Evolutionary conservation across 2,888 invertebrate species (phyloP).

Genomic region (Meliscaeva auricollis): DNA sequence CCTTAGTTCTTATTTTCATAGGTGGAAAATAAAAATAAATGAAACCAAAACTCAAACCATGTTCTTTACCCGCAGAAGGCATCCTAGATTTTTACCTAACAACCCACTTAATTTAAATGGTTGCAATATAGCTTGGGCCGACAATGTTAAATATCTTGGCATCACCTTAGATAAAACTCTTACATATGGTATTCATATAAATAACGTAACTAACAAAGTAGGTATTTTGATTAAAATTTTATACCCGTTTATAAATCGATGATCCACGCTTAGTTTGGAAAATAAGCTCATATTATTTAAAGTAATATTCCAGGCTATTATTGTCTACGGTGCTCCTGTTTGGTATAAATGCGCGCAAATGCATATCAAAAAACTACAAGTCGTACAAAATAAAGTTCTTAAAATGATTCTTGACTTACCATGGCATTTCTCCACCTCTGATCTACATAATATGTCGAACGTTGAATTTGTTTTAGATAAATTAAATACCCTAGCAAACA

Average conservation of each 20-base stretch:
- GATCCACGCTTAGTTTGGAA: conserved; percentile 7
- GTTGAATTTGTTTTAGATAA: neutral
- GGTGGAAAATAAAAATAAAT: conserved; percentile 16
- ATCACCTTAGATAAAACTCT: conserved; percentile 15
- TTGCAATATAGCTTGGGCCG: conserved; percentile 28
- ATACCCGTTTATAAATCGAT: conserved; percentile 13
- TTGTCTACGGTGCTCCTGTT: conserved; percentile 12
- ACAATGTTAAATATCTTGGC: conserved; percentile 12
- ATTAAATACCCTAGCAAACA: neutral
- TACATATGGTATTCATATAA: neutral
- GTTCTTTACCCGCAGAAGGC: conserved; percentile 21
- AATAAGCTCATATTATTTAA: conserved; percentile 23
- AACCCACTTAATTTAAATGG: conserved; percentile 15
- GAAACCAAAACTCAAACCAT: conserved; percentile 23
- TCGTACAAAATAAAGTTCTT: too few relatives aligned
- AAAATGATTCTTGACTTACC: neutral
- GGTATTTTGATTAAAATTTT: neutral
- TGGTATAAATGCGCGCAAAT: conserved; percentile 11
- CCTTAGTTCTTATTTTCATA: conserved; percentile 7
- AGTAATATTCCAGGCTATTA: conserved; percentile 17
- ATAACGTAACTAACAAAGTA: neutral
- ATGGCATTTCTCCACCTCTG: neutral
- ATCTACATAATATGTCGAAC: neutral
- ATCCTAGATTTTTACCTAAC: neutral
- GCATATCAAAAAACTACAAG: conserved; percentile 1